A percentile compares a stretch with the other conserved stretches of the same genome.
Evolutionary conservation across 2,888 invertebrate species (phyloP).

Genomic region (Arrhopalites spinosus): DNA sequence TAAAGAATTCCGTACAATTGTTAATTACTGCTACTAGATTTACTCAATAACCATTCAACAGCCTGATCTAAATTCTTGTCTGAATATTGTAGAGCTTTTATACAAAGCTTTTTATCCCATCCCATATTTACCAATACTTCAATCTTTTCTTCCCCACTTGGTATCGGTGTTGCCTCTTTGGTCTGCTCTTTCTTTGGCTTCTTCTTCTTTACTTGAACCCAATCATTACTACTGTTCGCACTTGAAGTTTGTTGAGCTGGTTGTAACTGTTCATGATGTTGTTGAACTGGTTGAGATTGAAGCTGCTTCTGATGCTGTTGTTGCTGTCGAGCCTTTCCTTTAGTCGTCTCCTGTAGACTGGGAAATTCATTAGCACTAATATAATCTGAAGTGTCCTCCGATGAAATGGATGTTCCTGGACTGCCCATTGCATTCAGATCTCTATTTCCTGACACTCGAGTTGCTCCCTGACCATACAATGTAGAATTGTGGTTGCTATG

Average conservation of each 20-base stretch:
- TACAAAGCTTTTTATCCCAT: slow-evolving; percentile 43
- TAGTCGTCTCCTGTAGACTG: neutral
- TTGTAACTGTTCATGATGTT: neutral
- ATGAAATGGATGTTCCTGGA: slow-evolving; percentile 26
- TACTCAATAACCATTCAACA: slow-evolving; percentile 50
- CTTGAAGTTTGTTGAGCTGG: neutral
- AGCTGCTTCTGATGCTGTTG: neutral
- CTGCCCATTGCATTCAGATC: too few relatives aligned
- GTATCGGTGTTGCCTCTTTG: slow-evolving; percentile 24
- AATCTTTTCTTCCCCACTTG: slow-evolving; percentile 49
- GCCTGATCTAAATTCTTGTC: slow-evolving; percentile 51
- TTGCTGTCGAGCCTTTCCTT: slow-evolving; percentile 1
- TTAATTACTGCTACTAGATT: slow-evolving; percentile 16
- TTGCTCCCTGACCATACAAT: slow-evolving; percentile 6
- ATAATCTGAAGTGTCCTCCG: slow-evolving; percentile 21
- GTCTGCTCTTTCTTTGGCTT: slow-evolving; percentile 5
- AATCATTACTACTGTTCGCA: slow-evolving; percentile 17
- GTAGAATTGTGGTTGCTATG: neutral
- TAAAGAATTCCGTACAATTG: too few relatives aligned
- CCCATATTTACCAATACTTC: slow-evolving; percentile 51
- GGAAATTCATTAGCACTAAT: slow-evolving; percentile 32
- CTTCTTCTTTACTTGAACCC: slow-evolving; percentile 39
- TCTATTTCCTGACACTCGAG: neutral
- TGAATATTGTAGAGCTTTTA: slow-evolving; percentile 47
- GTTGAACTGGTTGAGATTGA: too few relatives aligned